Conservation (phyloP, 2,797 vertebrate species). For the Acanthurus leucopareius region DNA sequence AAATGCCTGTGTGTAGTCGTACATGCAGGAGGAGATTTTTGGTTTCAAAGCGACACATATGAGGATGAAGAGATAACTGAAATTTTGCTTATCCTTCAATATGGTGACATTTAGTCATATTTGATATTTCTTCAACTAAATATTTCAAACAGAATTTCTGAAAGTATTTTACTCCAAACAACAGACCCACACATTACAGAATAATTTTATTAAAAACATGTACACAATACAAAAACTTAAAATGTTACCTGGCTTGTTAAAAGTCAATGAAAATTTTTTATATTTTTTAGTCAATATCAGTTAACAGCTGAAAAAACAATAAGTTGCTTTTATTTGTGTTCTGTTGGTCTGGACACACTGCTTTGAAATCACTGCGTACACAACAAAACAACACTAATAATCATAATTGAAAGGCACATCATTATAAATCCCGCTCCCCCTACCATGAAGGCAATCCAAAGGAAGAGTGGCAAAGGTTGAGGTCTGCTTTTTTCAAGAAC, state of each 20-base stretch:
- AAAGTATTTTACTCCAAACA: neutral
- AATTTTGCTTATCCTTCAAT: no score
- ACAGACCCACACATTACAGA: neutral
- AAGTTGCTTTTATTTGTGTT: neutral
- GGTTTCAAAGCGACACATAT: no score
- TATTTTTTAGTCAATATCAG: neutral
- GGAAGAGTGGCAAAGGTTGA: neutral
- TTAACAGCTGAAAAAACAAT: neutral
- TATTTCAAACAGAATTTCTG: no score
- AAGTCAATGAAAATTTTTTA: neutral
- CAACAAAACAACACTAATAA: constrained; percentile 12
- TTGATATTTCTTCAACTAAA: no score
- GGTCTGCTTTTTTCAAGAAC: constrained; percentile 34
- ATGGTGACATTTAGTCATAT: no score
- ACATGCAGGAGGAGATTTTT: no score
- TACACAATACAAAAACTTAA: neutral
- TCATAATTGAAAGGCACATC: constrained; percentile 12
- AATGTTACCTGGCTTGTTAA: neutral
- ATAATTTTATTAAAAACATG: neutral
- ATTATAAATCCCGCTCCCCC: neutral
- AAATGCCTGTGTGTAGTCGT: no score
- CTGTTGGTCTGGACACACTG: neutral
- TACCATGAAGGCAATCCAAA: neutral
- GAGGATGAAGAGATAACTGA: no score
- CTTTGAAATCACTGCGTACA: neutral